A percentile compares a stretch with the other conserved stretches of the same genome.
Conservation (phyloP, 2,797 vertebrate species). For the Chrosomus eos region DNA sequence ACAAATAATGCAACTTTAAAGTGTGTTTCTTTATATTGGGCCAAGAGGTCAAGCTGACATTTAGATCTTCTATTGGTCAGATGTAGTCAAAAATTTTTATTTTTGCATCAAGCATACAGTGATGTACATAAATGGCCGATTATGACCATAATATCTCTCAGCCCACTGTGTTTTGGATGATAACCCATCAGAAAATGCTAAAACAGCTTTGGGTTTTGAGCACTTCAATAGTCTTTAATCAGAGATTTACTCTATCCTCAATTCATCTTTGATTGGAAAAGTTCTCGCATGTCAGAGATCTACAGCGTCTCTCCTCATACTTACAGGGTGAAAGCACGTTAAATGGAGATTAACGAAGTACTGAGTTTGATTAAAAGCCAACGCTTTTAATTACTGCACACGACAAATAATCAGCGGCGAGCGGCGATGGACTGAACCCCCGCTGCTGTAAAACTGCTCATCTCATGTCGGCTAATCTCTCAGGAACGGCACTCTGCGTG, state of each 20-base stretch:
- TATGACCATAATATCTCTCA: background rate
- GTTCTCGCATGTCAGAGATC: background rate
- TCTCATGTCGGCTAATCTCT: conserved; percentile 30
- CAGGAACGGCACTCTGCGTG: background rate
- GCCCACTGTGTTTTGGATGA: background rate
- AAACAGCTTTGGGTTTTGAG: background rate
- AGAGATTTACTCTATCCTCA: conserved; percentile 11
- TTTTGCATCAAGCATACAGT: background rate
- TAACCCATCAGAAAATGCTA: background rate
- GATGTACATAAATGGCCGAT: background rate
- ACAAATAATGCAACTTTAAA: background rate
- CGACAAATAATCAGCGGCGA: conserved; percentile 37
- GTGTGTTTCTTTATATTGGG: background rate
- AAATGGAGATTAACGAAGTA: conserved; percentile 42
- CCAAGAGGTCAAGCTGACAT: background rate
- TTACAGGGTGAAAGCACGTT: conserved; percentile 16
- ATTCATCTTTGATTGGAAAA: conserved; percentile 32
- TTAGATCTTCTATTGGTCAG: background rate
- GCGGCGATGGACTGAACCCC: conserved; percentile 8
- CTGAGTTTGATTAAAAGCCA: conserved; percentile 47
- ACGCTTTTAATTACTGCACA: conserved; percentile 45
- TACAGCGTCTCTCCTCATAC: conserved; percentile 31
- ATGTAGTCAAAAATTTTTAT: background rate
- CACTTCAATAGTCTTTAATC: background rate
- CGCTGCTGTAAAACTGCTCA: conserved; percentile 26